A percentile compares a stretch with the other conserved stretches of the same genome.
Evolutionary conservation across 1,140 invertebrate genomes (phyloP).

Genomic region (Ceratoteleas bidentatus): DNA sequence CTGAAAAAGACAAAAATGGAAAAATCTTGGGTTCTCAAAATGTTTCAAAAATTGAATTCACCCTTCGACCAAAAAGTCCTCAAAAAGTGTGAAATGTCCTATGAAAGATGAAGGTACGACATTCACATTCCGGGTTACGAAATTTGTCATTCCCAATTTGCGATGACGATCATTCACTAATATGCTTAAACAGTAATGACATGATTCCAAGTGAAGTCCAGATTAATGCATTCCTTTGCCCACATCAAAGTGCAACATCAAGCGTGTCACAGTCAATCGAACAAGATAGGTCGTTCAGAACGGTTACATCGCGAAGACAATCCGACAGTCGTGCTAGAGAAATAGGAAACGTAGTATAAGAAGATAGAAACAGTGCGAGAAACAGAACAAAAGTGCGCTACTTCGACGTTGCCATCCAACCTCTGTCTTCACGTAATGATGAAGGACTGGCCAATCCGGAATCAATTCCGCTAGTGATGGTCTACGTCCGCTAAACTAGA

Average conservation of each 20-base stretch:
- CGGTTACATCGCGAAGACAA: slow-evolving; percentile 24
- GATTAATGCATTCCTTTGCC: too few species aligned
- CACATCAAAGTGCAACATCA: slow-evolving; percentile 24
- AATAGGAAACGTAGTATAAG: slow-evolving; percentile 19
- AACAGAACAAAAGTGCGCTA: slow-evolving; percentile 34
- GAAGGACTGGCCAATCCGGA: slow-evolving; percentile 96
- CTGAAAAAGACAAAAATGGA: slow-evolving; percentile 40
- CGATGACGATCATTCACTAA: too few species aligned
- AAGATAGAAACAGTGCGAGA: slow-evolving; percentile 19
- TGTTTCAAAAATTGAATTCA: background rate
- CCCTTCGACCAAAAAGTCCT: too few species aligned
- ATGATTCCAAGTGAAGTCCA: too few species aligned
- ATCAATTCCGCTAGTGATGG: slow-evolving; percentile 96
- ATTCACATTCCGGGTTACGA: too few species aligned
- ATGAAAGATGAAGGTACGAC: too few species aligned
- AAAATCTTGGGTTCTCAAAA: background rate
- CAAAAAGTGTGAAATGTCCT: too few species aligned
- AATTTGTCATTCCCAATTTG: too few species aligned
- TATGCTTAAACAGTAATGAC: too few species aligned
- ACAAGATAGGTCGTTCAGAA: slow-evolving; percentile 10
- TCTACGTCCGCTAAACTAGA: slow-evolving; percentile 85
- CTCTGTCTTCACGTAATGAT: slow-evolving; percentile 91
- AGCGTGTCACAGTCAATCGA: slow-evolving; percentile 15
- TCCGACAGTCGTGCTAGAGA: slow-evolving; percentile 38
- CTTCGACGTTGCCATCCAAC: slow-evolving; percentile 82